Conservation (phyloP, 2,113 vertebrate genomes). For the Puma concolor region DNA sequence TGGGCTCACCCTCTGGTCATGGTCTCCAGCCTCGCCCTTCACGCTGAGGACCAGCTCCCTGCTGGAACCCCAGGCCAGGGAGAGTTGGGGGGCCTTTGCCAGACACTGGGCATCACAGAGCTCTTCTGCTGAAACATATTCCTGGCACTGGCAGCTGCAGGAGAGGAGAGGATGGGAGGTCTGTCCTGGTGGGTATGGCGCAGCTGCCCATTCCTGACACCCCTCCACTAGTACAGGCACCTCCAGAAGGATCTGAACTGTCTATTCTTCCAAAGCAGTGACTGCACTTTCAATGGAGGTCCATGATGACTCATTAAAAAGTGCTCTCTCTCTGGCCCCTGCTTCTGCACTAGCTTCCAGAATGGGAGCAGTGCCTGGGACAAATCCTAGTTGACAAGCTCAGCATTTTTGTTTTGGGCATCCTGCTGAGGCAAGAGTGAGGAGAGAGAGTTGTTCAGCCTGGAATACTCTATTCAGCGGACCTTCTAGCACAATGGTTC, state of each 20-base stretch:
- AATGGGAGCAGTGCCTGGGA: not conserved
- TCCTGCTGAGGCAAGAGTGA: not conserved
- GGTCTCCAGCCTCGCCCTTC: slow-evolving; percentile 12
- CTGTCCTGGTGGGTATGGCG: not conserved
- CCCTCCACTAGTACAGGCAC: rapidly evolving
- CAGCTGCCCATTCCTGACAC: not conserved
- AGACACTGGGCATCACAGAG: slow-evolving; percentile 92
- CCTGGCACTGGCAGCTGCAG: slow-evolving; percentile 89
- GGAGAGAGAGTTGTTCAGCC: not conserved
- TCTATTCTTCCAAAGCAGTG: not conserved
- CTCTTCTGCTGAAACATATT: slow-evolving; percentile 92
- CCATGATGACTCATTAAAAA: rapidly evolving
- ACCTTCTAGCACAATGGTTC: not conserved
- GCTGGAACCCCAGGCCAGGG: slow-evolving; percentile 83
- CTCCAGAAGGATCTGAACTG: not conserved
- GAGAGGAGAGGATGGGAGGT: rapidly evolving
- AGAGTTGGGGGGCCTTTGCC: slow-evolving; percentile 87
- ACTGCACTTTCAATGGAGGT: not conserved
- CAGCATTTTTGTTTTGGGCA: not conserved
- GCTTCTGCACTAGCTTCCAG: not conserved
- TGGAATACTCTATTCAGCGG: not conserved
- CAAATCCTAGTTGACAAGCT: not conserved
- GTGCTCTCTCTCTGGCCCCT: not conserved
- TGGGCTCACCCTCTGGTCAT: not conserved
- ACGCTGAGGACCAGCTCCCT: slow-evolving; percentile 87